Conservation (phyloP, 2,888 invertebrate genomes). For the Drosophila melanosoma region DNA sequence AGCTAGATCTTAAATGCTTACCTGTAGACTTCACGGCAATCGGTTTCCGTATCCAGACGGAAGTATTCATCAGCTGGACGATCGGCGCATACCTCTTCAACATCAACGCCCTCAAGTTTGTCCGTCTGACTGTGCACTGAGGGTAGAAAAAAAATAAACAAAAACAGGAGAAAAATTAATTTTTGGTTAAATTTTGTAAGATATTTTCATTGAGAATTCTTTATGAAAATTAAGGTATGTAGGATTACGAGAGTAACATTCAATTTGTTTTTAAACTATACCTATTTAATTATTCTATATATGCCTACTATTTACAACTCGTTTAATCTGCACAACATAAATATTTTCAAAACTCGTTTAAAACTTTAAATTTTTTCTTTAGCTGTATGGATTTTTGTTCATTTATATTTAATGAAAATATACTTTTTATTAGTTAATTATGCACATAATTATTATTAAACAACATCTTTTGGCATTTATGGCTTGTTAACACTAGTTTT, state of each 20-base stretch:
- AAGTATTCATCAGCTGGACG: conserved; percentile 97
- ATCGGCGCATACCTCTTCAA: conserved; percentile 94
- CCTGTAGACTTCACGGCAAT: conserved; percentile 97
- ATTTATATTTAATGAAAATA: neutral
- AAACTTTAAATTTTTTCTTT: neutral
- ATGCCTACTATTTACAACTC: no score
- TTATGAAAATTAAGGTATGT: neutral
- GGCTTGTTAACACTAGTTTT: conserved; percentile 23
- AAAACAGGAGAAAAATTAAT: neutral
- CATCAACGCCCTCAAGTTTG: conserved; percentile 87
- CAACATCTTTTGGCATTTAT: conserved; percentile 27
- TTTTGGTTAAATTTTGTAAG: no score
- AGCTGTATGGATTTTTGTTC: neutral
- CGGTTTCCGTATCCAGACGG: conserved; percentile 92
- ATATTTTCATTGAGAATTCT: neutral
- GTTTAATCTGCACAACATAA: neutral
- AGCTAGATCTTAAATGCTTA: conserved; percentile 84
- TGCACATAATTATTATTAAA: conserved; percentile 24
- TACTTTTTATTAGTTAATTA: conserved; percentile 20
- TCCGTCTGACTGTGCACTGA: conserved; percentile 86
- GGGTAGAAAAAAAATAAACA: neutral
- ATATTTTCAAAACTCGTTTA: neutral
- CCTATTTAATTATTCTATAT: neutral
- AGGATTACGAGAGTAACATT: neutral
- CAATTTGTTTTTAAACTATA: neutral